These are phyloP conservation scores for Rhaphigaster nebulosa DNA, from an alignment of 2,888 invertebrate genomes.

Conservation along the genomic window DNA sequence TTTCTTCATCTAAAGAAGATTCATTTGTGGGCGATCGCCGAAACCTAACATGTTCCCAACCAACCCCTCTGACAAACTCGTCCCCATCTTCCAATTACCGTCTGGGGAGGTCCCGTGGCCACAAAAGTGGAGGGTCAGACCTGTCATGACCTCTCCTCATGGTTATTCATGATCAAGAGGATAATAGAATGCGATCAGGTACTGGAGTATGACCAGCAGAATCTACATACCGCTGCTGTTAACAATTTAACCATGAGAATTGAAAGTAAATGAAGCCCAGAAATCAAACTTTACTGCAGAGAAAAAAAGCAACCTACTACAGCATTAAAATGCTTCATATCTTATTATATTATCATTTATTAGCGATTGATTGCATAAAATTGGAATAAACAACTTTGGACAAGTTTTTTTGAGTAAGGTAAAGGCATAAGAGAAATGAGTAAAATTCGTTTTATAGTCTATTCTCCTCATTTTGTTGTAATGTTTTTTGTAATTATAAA, in stretches of 20 bases:
- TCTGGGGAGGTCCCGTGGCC: neutral
- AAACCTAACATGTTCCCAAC: neutral
- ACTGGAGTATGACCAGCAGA: neutral
- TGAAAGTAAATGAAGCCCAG: neutral
- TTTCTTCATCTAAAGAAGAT: neutral
- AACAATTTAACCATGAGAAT: neutral
- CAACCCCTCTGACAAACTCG: neutral
- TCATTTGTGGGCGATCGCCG: neutral
- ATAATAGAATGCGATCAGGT: conserved; percentile 3
- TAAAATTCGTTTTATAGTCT: too few species aligned
- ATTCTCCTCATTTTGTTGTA: too few species aligned
- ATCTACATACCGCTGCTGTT: neutral
- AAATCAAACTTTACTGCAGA: neutral
- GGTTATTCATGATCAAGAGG: neutral
- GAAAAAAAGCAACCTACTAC: neutral
- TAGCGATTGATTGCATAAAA: too few species aligned
- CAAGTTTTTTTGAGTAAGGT: too few species aligned
- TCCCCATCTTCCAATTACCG: neutral
- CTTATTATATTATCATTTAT: too few species aligned
- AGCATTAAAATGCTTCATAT: too few species aligned
- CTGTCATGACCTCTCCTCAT: neutral
- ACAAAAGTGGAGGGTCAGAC: neutral
- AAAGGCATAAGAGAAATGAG: too few species aligned
- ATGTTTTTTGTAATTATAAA: too few species aligned
- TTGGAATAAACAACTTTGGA: too few species aligned